Evolutionary conservation across 2,113 vertebrate species (phyloP).

Genomic region (Oncorhynchus keta): DNA sequence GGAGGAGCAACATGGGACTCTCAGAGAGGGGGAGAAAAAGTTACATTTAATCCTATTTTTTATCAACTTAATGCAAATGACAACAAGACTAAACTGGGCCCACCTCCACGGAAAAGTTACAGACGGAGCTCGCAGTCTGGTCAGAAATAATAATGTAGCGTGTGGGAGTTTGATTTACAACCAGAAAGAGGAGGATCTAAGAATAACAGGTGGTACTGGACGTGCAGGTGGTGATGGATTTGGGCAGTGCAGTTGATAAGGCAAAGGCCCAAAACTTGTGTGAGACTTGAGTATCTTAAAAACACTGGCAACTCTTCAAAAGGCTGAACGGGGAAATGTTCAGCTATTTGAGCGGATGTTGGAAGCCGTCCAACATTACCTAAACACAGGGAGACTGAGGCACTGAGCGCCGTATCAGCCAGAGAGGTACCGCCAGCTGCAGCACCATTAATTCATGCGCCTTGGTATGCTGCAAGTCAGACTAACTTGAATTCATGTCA

Average conservation of each 20-base stretch:
- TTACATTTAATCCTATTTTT: too few species aligned
- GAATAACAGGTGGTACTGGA: constrained; percentile 41
- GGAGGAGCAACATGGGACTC: too few species aligned
- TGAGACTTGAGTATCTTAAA: constrained; percentile 41
- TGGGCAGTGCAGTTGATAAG: constrained; percentile 36
- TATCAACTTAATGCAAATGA: too few species aligned
- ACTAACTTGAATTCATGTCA: constrained; percentile 80
- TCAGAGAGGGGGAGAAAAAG: too few species aligned
- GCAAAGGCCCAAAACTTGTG: constrained; percentile 33
- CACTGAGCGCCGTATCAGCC: constrained; percentile 71
- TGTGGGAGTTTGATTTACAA: constrained; percentile 15
- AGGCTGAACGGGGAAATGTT: constrained; percentile 28
- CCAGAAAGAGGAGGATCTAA: constrained; percentile 28
- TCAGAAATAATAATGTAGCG: neutral
- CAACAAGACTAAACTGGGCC: too few species aligned
- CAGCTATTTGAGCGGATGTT: constrained; percentile 31
- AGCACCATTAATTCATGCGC: constrained; percentile 82
- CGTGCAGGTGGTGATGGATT: constrained; percentile 40
- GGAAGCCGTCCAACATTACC: constrained; percentile 76
- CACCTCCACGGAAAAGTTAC: neutral
- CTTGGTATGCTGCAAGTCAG: constrained; percentile 71
- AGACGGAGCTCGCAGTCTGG: neutral
- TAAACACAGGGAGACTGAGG: constrained; percentile 70
- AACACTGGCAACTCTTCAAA: constrained; percentile 48
- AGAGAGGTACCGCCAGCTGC: constrained; percentile 90